phyloP scores from a whole-genome alignment of 2,888 invertebrate genomes.

The Nesidiocoris tenuis region DNA sequence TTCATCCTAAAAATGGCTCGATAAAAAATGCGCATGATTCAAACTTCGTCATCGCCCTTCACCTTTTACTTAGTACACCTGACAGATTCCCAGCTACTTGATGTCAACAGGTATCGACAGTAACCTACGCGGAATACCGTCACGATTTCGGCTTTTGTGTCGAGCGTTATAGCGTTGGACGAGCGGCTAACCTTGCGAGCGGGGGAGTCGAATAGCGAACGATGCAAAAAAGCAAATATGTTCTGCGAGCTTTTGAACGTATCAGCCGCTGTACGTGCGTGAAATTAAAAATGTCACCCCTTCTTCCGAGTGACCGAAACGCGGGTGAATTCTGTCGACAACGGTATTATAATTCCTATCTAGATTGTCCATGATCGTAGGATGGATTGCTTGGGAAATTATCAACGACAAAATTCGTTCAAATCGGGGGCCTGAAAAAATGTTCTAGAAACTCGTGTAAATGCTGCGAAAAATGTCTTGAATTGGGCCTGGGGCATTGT shows the following conservation, averaged over 20 bases:
- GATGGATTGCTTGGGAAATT: too few relatives aligned
- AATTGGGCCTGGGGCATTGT: too few relatives aligned
- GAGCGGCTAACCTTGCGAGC: too few relatives aligned
- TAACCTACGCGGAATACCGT: not conserved
- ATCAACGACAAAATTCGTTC: too few relatives aligned
- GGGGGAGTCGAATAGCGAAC: constrained; percentile 8
- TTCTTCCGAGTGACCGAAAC: constrained; percentile 6
- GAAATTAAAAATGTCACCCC: constrained; percentile 22
- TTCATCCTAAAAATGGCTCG: too few relatives aligned
- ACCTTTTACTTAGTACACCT: too few relatives aligned
- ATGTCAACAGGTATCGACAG: not conserved
- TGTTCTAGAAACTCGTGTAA: too few relatives aligned
- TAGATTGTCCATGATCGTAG: too few relatives aligned
- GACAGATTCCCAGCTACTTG: not conserved
- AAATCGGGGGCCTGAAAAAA: too few relatives aligned
- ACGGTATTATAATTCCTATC: not conserved
- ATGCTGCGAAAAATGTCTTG: too few relatives aligned
- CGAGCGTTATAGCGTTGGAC: constrained; percentile 4
- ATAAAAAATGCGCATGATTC: too few relatives aligned
- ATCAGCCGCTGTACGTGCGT: constrained; percentile 5
- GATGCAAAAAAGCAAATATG: constrained; percentile 19
- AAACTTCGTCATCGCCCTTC: too few relatives aligned
- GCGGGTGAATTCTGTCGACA: constrained; percentile 1
- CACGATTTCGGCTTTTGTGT: constrained; percentile 30
- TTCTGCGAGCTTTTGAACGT: constrained; percentile 9